These are phyloP conservation scores for Nycticryphes semicollaris DNA, from an alignment of 2,113 vertebrate genomes.

Conservation along the genomic window DNA sequence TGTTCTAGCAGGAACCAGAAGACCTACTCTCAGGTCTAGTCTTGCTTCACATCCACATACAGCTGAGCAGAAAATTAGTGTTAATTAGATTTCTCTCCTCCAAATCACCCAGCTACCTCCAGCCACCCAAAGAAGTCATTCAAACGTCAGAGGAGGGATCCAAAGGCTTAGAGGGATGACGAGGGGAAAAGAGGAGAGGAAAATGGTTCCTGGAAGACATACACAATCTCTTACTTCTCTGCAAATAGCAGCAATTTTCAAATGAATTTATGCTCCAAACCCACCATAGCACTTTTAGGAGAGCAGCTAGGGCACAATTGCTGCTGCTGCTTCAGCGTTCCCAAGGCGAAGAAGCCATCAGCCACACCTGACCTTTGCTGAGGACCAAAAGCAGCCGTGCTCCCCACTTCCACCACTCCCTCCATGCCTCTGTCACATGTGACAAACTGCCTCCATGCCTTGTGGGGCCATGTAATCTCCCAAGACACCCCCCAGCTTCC, in stretches of 20 bases:
- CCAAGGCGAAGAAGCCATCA: neutral
- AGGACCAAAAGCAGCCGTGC: neutral
- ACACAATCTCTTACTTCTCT: neutral
- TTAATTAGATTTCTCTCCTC: neutral
- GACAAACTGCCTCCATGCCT: neutral
- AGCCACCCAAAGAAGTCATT: neutral
- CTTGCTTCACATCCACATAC: neutral
- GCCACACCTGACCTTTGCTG: neutral
- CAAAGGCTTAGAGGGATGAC: neutral
- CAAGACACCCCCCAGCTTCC: constrained; percentile 1
- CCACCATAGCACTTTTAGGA: neutral
- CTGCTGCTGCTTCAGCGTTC: rapidly evolving
- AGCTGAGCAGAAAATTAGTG: rapidly evolving
- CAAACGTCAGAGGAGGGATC: neutral
- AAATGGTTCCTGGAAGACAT: neutral
- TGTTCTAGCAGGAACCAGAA: neutral
- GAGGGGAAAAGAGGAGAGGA: neutral
- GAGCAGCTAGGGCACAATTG: neutral
- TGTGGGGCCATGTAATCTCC: neutral
- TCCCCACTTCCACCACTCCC: neutral
- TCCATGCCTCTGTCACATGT: neutral
- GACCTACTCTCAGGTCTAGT: neutral
- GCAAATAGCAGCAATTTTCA: neutral
- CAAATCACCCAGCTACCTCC: neutral
- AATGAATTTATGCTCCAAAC: neutral